Evolutionary conservation across 2,113 vertebrate species (phyloP).

Genomic region (Hemicordylus capensis): DNA sequence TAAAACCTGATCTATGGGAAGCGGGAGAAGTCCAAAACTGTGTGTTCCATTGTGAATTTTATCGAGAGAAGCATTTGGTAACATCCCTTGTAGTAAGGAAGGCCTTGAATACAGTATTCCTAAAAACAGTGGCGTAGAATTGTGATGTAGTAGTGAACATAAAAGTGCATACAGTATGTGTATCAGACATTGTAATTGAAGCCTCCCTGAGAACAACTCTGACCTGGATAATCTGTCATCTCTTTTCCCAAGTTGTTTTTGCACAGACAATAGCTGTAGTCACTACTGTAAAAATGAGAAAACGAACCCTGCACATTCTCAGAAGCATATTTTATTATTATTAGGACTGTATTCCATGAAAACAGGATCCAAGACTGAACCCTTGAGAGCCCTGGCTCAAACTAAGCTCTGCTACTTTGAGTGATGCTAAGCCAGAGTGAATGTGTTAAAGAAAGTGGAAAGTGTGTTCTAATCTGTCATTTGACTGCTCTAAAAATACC

Average conservation of each 20-base stretch:
- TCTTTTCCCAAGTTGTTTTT: background rate
- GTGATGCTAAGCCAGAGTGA: background rate
- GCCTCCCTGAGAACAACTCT: background rate
- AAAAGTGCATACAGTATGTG: background rate
- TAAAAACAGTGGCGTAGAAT: background rate
- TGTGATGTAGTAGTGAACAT: background rate
- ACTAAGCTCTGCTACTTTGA: background rate
- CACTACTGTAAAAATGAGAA: too few species aligned
- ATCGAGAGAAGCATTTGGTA: too few species aligned
- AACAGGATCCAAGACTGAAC: background rate
- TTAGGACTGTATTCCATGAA: background rate
- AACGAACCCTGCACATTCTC: background rate
- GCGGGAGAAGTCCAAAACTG: too few species aligned
- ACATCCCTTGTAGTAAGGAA: too few species aligned
- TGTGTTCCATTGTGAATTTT: too few species aligned
- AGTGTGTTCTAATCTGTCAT: constrained; percentile 10
- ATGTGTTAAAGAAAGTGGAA: background rate
- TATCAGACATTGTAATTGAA: background rate
- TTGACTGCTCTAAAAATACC: background rate
- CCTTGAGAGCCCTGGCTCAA: background rate
- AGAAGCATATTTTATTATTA: background rate
- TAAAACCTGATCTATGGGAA: too few species aligned
- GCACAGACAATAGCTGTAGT: background rate
- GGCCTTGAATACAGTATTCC: background rate
- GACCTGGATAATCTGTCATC: too few species aligned